Conservation (phyloP, 2,113 vertebrate genomes). For the Cottus gobio region DNA sequence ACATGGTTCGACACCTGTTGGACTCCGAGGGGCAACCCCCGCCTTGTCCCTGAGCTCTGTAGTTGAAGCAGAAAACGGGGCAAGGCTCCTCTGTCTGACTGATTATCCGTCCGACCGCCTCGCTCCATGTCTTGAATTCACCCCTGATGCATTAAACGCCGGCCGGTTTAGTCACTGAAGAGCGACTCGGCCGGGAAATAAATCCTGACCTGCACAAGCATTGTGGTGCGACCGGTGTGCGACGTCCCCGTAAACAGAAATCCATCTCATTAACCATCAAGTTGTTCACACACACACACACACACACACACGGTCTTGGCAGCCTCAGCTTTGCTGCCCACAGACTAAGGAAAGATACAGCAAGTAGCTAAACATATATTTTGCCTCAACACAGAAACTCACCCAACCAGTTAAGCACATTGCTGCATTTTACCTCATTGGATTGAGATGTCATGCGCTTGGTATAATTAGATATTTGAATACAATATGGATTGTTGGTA, state of each 20-base stretch:
- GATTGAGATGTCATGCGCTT: too few species aligned
- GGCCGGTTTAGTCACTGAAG: slow-evolving; percentile 24
- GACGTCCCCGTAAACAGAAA: slow-evolving; percentile 50
- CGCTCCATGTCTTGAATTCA: slow-evolving; percentile 32
- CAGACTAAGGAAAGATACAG: too few species aligned
- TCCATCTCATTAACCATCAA: slow-evolving; percentile 43
- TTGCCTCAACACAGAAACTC: too few species aligned
- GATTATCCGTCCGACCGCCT: slow-evolving; percentile 42
- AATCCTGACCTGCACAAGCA: slow-evolving; percentile 42
- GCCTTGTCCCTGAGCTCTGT: slow-evolving; percentile 25
- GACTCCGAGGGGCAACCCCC: slow-evolving; percentile 15
- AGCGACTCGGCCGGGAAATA: slow-evolving; percentile 35
- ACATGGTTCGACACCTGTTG: slow-evolving; percentile 39
- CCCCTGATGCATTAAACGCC: slow-evolving; percentile 12
- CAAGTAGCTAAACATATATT: too few species aligned
- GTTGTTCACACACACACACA: slow-evolving; percentile 1
- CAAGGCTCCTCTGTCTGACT: slow-evolving; percentile 35
- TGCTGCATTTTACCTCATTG: too few species aligned
- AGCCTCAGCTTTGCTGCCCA: too few species aligned
- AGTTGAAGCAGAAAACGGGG: slow-evolving; percentile 46
- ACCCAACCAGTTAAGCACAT: too few species aligned
- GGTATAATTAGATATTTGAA: too few species aligned
- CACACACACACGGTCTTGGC: not conserved
- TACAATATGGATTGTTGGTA: too few species aligned
- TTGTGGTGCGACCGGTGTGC: slow-evolving; percentile 30